These are phyloP conservation scores for Pelagia noctiluca DNA, from an alignment of 30 jellyfish, hydroid and myxozoan species.

Conservation along the genomic window DNA sequence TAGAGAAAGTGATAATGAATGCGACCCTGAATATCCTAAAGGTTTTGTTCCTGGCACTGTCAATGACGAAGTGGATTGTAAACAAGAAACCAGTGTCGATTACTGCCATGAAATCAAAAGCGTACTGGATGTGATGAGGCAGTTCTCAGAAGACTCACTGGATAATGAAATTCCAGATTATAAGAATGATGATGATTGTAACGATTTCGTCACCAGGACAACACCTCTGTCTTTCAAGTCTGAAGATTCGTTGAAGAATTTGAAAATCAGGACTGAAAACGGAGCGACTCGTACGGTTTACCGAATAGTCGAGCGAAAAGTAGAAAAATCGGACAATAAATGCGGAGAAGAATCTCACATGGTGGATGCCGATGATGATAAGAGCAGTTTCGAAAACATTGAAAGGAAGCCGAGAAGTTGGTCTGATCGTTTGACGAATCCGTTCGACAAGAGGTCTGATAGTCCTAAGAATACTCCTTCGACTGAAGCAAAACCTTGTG, in stretches of 20 bases:
- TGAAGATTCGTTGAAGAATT: not conserved
- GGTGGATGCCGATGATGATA: not conserved
- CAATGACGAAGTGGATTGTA: not conserved
- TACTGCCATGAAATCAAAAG: not conserved
- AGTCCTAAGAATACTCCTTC: not conserved
- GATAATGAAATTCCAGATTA: too few relatives aligned
- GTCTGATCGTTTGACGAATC: not conserved
- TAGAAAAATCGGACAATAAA: constrained; percentile 4
- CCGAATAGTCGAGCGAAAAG: constrained; percentile 42
- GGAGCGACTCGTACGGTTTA: constrained; percentile 46
- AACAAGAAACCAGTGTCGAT: not conserved
- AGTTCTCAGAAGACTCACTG: constrained; percentile 60
- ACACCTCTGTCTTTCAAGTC: too few relatives aligned
- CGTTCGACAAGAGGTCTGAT: not conserved
- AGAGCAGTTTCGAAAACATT: not conserved
- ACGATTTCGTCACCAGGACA: too few relatives aligned
- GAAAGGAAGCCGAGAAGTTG: not conserved
- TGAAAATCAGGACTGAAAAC: not conserved
- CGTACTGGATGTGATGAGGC: not conserved
- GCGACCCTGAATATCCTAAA: not conserved
- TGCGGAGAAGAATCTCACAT: not conserved
- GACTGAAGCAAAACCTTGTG: too few relatives aligned
- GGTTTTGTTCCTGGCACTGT: constrained; percentile 44
- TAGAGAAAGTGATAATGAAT: too few relatives aligned
- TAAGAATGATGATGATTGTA: too few relatives aligned